Evolutionary conservation across 2,888 invertebrate species (phyloP), one percentile per base, ranked within the genome.

Genomic region (Ennomos erosarius): DNA sequence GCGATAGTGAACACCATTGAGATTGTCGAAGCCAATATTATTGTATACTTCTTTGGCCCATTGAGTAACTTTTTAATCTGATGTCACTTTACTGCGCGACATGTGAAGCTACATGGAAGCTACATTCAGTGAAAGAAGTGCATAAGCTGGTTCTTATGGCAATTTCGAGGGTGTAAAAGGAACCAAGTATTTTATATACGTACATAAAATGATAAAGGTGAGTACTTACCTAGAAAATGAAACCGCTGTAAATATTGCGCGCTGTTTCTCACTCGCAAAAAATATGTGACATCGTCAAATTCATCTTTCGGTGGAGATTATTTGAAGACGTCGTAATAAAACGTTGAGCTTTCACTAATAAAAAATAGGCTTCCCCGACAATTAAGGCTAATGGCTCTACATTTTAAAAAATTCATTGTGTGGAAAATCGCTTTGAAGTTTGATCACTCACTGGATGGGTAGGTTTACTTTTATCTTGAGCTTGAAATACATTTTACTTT

Each of bases 331-430:
- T 49, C 49, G 61, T 64, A 68, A 68, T 68, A 69, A 75, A 74
- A 74, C 66, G 70, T 66, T 65, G 67, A 61, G 70, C 59, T 62
- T 70, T 69, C 54, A 59, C 69, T 65, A 66, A 68, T 62, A 62
- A 75, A 72, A 78, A 75, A 72, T 73, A 71, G 70, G 69, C 69
- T 70, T 69, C 64, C 53, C 62, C 57, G 69, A 75, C 73, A 78
- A 79, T 80, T 76, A 80, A 71, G 73, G 71, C 68, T 78, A 77
- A 81, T 76, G 76, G 71, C 68, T 70, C 56, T 64, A 73, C 73
- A 75, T 75, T 80, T 76, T 72, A 69, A 71, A 70, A 73, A 73
- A 65, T 66, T 74, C 70, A 70, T 75, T 70, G 69, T 69, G 64
- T 61, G 70, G 73, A 72, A 73, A 71, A 71, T 70, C 67, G 68